phyloP scores from a whole-genome alignment of 2,113 vertebrate genomes.

The Gadus macrocephalus region DNA sequence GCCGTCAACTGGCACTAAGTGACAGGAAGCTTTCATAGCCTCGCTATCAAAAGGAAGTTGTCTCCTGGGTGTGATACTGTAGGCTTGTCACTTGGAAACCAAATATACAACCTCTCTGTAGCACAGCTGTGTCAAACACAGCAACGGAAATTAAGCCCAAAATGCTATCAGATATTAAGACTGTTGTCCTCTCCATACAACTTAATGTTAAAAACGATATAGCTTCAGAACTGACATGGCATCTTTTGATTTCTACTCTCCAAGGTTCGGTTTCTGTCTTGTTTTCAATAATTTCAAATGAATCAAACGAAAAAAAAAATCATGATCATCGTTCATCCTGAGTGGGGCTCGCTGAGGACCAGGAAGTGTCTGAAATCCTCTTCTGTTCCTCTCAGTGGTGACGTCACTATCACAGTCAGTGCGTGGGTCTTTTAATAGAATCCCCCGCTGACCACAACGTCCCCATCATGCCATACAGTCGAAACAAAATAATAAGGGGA shows the following conservation, averaged over 20 bases:
- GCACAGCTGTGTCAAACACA: slow-evolving; percentile 27
- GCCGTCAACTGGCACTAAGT: slow-evolving; percentile 65
- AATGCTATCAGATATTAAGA: no score
- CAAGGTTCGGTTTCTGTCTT: no score
- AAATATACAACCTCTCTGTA: slow-evolving; percentile 16
- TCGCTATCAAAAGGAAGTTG: slow-evolving; percentile 59
- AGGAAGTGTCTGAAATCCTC: slow-evolving; percentile 24
- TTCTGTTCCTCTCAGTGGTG: no score
- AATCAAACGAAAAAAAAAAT: no score
- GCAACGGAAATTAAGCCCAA: no score
- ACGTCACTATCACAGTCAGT: no score
- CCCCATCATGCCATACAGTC: slow-evolving; percentile 63
- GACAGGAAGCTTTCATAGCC: slow-evolving; percentile 71
- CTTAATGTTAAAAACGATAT: no score
- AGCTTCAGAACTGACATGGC: no score
- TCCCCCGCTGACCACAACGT: slow-evolving; percentile 33
- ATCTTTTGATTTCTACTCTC: no score
- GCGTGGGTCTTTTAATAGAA: slow-evolving; percentile 23
- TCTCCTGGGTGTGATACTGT: slow-evolving; percentile 50
- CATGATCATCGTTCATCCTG: background rate
- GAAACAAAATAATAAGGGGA: slow-evolving; percentile 71
- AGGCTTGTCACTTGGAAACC: slow-evolving; percentile 22
- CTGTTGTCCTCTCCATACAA: no score
- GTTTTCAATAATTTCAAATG: no score
- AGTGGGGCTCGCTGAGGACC: slow-evolving; percentile 5